Percentiles rank a stretch among this genome's conserved stretches.
Evolutionary conservation across 2,888 invertebrate species (phyloP).

Genomic region (Phymatocera aterrima): DNA sequence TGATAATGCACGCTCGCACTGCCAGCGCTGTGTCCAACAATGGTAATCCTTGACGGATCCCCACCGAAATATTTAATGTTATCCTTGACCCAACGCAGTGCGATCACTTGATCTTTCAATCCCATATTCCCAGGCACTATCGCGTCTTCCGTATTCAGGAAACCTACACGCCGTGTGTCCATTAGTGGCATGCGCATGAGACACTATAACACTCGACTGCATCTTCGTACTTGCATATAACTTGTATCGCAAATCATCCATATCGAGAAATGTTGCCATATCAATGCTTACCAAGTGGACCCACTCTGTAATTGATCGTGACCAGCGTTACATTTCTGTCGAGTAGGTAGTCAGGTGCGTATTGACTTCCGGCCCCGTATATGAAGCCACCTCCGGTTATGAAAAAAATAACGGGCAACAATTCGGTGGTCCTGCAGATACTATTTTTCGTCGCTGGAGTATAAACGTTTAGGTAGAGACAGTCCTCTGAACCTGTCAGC

Average conservation of each 20-base stretch:
- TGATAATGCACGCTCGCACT: constrained; percentile 87
- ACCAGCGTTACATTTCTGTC: constrained; percentile 80
- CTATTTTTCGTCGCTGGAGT: constrained; percentile 56
- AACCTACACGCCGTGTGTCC: too few relatives aligned
- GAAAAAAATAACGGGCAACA: constrained; percentile 49
- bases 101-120: constrained; percentile 84
- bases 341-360: constrained; percentile 78
- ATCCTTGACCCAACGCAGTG: constrained; percentile 82
- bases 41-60: constrained; percentile 82
- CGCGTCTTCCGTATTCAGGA: constrained; percentile 85
- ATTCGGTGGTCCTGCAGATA: background rate
- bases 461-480: constrained; percentile 68
- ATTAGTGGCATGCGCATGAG: too few relatives aligned
- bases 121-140: constrained; percentile 84
- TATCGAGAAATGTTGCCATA: too few relatives aligned
- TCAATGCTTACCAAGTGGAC: constrained; percentile 82
- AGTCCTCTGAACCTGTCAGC: constrained; percentile 67
- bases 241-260: too few relatives aligned
- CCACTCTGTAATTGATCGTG: constrained; percentile 82
- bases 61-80: constrained; percentile 85
- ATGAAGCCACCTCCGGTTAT: constrained; percentile 72
- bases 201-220: too few relatives aligned
- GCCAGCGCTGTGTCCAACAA: constrained; percentile 85
- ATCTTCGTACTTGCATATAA: too few relatives aligned
- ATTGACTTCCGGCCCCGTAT: constrained; percentile 78